phyloP scores from a whole-genome alignment of 1,140 invertebrate species.

The Gonatopus flavifemur region DNA sequence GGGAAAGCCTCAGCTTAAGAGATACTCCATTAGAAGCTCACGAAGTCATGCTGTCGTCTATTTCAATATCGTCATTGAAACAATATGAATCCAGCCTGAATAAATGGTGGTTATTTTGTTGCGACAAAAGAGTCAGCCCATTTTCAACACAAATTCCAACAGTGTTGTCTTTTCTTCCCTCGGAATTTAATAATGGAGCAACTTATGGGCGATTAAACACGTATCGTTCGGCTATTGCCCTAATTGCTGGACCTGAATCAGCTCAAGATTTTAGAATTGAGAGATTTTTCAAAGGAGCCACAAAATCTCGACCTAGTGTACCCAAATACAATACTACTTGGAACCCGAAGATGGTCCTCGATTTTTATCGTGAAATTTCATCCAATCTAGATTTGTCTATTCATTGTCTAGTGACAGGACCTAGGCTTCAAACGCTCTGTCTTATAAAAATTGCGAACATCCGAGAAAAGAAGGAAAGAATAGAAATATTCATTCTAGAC shows the following conservation, averaged over 20 bases:
- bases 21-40: conserved; percentile 14
- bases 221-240: conserved; percentile 15
- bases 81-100: conserved; percentile 20
- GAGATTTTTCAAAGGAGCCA: conserved; percentile 25
- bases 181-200: conserved; percentile 13
- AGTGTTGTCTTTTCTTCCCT: conserved; percentile 5
- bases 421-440: conserved; percentile 17
- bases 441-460: conserved; percentile 13
- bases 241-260: conserved; percentile 4
- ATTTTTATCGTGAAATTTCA: conserved; percentile 6
- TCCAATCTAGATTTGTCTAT: conserved; percentile 13
- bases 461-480: neutral
- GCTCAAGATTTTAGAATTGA: conserved; percentile 15
- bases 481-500: conserved; percentile 8
- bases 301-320: conserved; percentile 16
- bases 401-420: conserved; percentile 19
- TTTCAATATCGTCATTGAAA: conserved; percentile 23
- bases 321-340: conserved; percentile 27
- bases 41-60: conserved; percentile 24
- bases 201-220: conserved; percentile 9
- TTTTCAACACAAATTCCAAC: conserved; percentile 8
- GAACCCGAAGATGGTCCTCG: conserved; percentile 25
- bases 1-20: conserved; percentile 17
- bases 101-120: neutral
- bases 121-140: neutral